Percentiles rank a stretch among this genome's conserved stretches.
These are phyloP conservation scores for Pterocles burchelli DNA, from an alignment of 2,113 vertebrate genomes.

Conservation along the genomic window DNA sequence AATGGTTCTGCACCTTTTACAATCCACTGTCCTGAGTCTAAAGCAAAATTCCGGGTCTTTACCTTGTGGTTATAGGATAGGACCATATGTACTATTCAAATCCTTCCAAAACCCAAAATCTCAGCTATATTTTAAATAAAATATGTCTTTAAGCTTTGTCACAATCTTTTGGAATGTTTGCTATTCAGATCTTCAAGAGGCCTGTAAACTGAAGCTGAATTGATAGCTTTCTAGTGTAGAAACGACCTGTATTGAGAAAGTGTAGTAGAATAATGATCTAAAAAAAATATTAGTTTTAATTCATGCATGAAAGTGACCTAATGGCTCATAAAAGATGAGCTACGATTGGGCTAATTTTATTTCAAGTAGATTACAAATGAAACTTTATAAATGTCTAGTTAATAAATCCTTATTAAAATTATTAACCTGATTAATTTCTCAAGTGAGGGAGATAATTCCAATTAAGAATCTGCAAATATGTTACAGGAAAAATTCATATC, in stretches of 20 bases:
- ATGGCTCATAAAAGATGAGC: background rate
- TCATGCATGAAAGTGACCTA: constrained; percentile 7
- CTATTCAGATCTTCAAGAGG: background rate
- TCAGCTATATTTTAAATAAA: background rate
- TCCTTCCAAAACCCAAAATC: background rate
- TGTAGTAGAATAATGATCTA: background rate
- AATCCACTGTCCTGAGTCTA: background rate
- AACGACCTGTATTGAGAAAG: background rate
- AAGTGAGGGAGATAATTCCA: background rate
- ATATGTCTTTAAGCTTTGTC: background rate
- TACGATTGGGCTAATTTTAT: constrained; percentile 15
- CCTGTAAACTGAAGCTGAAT: background rate
- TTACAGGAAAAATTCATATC: background rate
- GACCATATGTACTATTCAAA: background rate
- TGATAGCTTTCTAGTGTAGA: background rate
- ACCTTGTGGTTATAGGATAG: background rate
- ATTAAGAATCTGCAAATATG: background rate
- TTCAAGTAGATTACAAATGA: constrained; percentile 15
- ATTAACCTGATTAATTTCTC: constrained; percentile 33
- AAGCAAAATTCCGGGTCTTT: background rate
- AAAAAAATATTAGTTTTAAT: constrained; percentile 2
- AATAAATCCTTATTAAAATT: constrained; percentile 41
- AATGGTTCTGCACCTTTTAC: background rate
- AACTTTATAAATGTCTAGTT: background rate
- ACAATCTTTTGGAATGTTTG: background rate